Evolutionary conservation across 2,888 invertebrate species (phyloP), one percentile per base, ranked within the genome.

Genomic region (Synanthedon tipuliformis): DNA sequence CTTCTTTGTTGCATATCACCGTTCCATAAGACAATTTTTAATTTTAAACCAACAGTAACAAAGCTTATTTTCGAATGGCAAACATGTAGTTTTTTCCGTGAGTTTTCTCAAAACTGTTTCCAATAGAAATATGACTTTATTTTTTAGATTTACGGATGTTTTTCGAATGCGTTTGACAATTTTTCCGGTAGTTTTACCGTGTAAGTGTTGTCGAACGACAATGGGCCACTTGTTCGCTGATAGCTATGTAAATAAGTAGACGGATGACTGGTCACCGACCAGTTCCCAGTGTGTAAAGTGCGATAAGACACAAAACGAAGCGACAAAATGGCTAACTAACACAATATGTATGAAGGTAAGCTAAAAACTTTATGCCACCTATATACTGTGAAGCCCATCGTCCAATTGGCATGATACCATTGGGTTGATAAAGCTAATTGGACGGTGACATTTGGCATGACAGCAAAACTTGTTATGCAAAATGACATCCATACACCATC

Each of bases 161-260:
- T 71, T 73, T 77, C 7, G 53, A 10, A 11, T 70, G 63, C 3
- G 0, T n/a, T 7, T 1, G 16, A 49, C 41, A 59, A 66, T 63
- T 80, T 81, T 82, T 81, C 82, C 81, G 74, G 83, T 83, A 80
- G 81, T 77, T 77, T 75, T 75, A 78, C 71, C 71, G 71, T 69
- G 67, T 62, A 59, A 70, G 68, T 65, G 62, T 66, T 75, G 76
- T 74, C 62, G 68, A 76, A 71, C 68, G 75, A 81, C 81, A 82
- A 81, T 81, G 78, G 84, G 78, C 77, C 73, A 81, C 78, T 81
- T 81, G 82, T 82, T 76, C 66, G 67, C 63, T 66, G 86, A 86
- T 86, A 86, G 77, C 73, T 70, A 86, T 86, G 87, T 82, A 84
- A 87, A 87, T 87, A 78, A 67, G 73, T 78, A 73, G 79, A 78